These are phyloP conservation scores for Eilema griseolum DNA, from an alignment of 2,888 invertebrate genomes.

Conservation along the genomic window DNA sequence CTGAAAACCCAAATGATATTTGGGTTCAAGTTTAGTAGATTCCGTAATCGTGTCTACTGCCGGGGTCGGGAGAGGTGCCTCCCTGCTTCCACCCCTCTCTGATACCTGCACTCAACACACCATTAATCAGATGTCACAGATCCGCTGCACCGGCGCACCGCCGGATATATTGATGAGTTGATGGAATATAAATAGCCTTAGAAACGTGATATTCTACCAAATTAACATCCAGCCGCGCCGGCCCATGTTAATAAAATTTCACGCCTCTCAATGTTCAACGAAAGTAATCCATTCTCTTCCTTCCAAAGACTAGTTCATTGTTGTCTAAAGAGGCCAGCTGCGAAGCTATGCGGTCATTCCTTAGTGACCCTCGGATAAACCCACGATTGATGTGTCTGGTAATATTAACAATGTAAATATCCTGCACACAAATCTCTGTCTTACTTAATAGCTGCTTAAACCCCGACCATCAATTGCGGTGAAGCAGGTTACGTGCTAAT, in stretches of 20 bases:
- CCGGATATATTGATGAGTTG: conserved; percentile 53
- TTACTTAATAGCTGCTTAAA: conserved; percentile 36
- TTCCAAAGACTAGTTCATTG: conserved; percentile 8
- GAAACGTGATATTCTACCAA: conserved; percentile 55
- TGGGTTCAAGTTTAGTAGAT: not conserved
- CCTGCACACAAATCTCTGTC: conserved; percentile 43
- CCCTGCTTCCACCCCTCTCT: conserved; percentile 26
- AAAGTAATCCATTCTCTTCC: conserved; percentile 35
- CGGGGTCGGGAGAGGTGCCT: not conserved
- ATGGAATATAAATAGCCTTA: conserved; percentile 53
- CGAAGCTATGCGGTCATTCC: conserved; percentile 8
- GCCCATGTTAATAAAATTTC: conserved; percentile 48
- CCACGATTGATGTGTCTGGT: conserved; percentile 34
- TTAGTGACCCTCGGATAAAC: conserved; percentile 23
- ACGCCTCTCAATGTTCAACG: conserved; percentile 35
- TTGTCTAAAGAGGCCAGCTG: conserved; percentile 21
- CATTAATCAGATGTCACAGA: conserved; percentile 58
- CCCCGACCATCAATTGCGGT: conserved; percentile 39
- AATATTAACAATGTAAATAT: conserved; percentile 44
- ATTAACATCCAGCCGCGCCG: conserved; percentile 28
- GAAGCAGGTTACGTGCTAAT: conserved; percentile 14
- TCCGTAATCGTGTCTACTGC: not conserved
- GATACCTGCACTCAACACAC: conserved; percentile 43
- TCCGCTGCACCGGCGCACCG: conserved; percentile 39
- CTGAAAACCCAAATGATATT: too few species aligned